Conservation (phyloP, 2,797 vertebrate species). For the Paguma larvata region DNA sequence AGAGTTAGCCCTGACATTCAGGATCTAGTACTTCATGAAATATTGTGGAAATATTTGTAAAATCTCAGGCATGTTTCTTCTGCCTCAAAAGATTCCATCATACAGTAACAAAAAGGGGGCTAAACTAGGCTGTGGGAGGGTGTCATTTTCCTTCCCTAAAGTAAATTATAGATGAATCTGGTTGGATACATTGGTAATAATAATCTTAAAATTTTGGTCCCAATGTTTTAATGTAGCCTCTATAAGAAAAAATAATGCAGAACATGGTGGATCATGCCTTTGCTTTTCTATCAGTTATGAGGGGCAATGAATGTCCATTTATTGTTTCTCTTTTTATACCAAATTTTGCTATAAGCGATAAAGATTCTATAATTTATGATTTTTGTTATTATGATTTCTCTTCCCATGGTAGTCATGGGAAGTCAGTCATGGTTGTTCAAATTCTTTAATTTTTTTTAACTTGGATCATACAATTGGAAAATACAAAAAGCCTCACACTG, state of each 20-base stretch:
- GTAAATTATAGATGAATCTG: slow-evolving; percentile 15
- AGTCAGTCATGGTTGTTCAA: background rate
- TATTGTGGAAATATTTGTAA: slow-evolving; percentile 63
- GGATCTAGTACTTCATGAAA: slow-evolving; percentile 53
- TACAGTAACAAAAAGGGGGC: slow-evolving; percentile 13
- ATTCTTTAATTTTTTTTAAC: background rate
- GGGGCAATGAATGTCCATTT: background rate
- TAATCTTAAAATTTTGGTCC: background rate
- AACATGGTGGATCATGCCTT: background rate
- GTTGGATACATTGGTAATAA: background rate
- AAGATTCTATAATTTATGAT: background rate
- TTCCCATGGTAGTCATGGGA: background rate
- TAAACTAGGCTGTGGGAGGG: background rate
- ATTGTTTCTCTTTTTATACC: background rate
- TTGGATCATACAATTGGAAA: background rate
- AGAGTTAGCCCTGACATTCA: slow-evolving; percentile 49
- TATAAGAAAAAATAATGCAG: background rate
- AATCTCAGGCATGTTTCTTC: slow-evolving; percentile 12
- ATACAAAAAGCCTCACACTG: background rate
- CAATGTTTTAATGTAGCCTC: background rate
- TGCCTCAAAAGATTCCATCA: slow-evolving; percentile 41
- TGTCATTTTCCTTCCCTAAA: background rate
- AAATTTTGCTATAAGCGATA: background rate
- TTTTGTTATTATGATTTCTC: slow-evolving; percentile 6
- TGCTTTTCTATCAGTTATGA: background rate